Percentiles rank a stretch among this genome's conserved stretches.
Evolutionary conservation across 2,888 invertebrate species (phyloP).

Genomic region (Metacarcinus magister): DNA sequence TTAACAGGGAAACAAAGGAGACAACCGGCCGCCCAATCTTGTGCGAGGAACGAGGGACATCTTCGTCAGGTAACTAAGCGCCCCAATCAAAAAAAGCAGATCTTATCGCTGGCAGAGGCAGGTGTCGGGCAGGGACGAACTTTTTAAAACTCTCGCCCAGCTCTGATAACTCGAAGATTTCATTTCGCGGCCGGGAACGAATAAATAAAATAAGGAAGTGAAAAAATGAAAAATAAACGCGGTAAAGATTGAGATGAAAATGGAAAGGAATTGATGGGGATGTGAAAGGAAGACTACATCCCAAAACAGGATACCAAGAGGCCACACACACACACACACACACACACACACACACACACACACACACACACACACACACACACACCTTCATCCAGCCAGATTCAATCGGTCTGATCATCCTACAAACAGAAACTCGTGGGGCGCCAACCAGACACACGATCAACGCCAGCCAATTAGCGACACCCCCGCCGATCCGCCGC

Average conservation of each 20-base stretch:
- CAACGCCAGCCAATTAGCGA: slow-evolving; percentile 13
- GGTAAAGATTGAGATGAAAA: neutral
- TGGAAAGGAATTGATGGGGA: neutral
- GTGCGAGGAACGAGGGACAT: neutral
- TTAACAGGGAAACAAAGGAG: slow-evolving; percentile 9
- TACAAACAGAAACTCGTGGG: neutral
- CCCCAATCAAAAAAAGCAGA: neutral
- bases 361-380: neutral
- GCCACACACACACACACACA: neutral
- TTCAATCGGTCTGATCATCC: neutral
- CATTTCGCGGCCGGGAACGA: neutral
- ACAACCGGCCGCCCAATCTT: slow-evolving; percentile 3
- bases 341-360: too few species aligned
- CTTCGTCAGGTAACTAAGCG: neutral
- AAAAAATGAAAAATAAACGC: neutral
- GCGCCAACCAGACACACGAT: neutral
- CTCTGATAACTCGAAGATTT: neutral
- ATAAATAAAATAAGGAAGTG: neutral
- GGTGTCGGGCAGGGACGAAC: neutral
- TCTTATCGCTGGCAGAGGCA: neutral
- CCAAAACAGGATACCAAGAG: neutral
- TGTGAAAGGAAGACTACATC: neutral
- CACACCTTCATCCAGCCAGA: neutral
- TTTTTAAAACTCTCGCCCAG: neutral
- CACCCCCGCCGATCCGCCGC: neutral